A percentile compares a stretch with the other conserved stretches of the same genome.
Evolutionary conservation across 1,140 invertebrate species (phyloP).

Genomic region (Babylonia areolata): DNA sequence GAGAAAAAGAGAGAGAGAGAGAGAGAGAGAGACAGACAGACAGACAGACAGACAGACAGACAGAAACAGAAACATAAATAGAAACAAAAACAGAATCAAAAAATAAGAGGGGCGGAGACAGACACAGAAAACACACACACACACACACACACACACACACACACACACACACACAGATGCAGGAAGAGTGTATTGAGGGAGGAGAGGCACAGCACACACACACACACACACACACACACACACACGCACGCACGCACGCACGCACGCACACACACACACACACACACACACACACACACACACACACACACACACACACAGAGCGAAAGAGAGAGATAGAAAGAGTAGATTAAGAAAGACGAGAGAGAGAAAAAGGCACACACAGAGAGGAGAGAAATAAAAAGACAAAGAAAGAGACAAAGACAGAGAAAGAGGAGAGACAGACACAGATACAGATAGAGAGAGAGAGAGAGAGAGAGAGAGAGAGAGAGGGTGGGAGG

Average conservation of each 20-base stretch:
- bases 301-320: constrained; percentile 11
- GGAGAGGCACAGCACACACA: not conserved
- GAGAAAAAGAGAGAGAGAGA: not conserved
- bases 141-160: too few relatives aligned
- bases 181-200: too few relatives aligned
- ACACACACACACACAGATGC: not conserved
- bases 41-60: not conserved
- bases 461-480: too few relatives aligned
- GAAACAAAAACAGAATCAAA: not conserved
- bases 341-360: too few relatives aligned
- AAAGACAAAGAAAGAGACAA: too few relatives aligned
- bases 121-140: not conserved
- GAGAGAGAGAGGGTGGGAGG: too few relatives aligned
- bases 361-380: too few relatives aligned
- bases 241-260: not conserved
- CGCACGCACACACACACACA: not conserved
- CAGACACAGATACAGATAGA: too few relatives aligned
- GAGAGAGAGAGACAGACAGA: not conserved
- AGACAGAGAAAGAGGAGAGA: too few relatives aligned
- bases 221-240: not conserved
- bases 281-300: constrained; percentile 12
- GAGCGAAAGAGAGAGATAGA: too few relatives aligned
- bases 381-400: too few relatives aligned
- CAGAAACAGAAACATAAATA: not conserved
- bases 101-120: not conserved